Evolutionary conservation across 2,888 invertebrate genomes (phyloP), one percentile per base, ranked within the genome.

Genomic region (Osedax frankpressi): DNA sequence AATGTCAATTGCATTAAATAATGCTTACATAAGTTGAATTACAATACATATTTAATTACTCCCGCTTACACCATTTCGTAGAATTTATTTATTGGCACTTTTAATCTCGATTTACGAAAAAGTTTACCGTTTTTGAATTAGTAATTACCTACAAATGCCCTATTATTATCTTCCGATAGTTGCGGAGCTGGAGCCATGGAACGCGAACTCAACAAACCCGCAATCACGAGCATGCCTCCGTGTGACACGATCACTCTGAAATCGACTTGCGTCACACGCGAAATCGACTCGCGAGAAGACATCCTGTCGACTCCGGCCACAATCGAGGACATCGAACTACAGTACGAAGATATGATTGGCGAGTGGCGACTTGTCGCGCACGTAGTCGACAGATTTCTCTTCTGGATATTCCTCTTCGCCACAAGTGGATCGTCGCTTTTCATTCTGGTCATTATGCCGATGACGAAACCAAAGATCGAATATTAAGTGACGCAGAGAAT

Each of bases 321-420:
- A 6, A 44, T 44, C 44, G 44, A 83, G 72, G 77, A 76, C 65
- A 79, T 79, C 73, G 77, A 79, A 28, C 82, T 81, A 59, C 82
- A 82, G 24, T 80, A 79, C 73, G 81, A 82, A 76, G 80, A 82
- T 59, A 80, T 83, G 28, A 80, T 83, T 24, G 80, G 81, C 67
- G 84, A 84, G 76, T 84, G 84, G 84, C 79, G 81, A 60, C 79
- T 84, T 75, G 81, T 84, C 28, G 84, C 84, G 0, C 79, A 81
- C 70, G 80, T 84, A 24, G 81, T 84, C 78, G 84, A 84, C 76
- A 76, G 84, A 28, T 78, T 82, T 75, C 77, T 84, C 67, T 84
- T 84, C 77, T 83, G 83, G 83, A 71, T 84, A 14, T 84, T 84
- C 77, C 77, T 83, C 2, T 73, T 81, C 28, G 81, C 80, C 11